Evolutionary conservation across 2,888 invertebrate species (phyloP).

Genomic region (Glyphotaelius pellucidus): DNA sequence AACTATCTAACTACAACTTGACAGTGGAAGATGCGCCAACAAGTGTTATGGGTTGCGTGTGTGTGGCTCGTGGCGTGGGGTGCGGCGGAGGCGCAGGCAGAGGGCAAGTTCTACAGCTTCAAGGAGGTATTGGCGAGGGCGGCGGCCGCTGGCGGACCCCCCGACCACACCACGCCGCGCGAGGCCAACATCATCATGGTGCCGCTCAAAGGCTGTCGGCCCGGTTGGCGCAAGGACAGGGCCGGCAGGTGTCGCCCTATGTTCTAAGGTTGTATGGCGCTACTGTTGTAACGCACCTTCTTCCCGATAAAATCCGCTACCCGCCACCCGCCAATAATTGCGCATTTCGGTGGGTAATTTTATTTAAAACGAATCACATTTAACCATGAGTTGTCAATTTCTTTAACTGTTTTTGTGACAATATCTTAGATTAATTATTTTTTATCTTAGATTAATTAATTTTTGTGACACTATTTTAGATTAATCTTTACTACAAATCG

Average conservation of each 20-base stretch:
- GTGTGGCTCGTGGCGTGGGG: constrained; percentile 10
- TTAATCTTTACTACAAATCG: too few relatives aligned
- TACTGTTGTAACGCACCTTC: constrained; percentile 6
- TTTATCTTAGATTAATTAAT: too few relatives aligned
- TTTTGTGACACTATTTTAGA: too few relatives aligned
- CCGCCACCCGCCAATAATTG: too few relatives aligned
- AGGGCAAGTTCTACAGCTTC: constrained; percentile 25
- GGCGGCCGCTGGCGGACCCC: background rate
- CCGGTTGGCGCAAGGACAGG: constrained; percentile 32
- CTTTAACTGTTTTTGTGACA: too few relatives aligned
- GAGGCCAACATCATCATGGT: constrained; percentile 61
- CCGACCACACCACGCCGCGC: background rate
- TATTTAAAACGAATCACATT: too few relatives aligned
- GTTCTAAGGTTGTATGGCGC: constrained; percentile 39
- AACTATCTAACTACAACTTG: background rate
- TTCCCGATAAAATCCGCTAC: background rate
- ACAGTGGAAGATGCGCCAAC: background rate
- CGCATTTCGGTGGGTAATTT: too few relatives aligned
- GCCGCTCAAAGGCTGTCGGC: constrained; percentile 44
- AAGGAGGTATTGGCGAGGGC: background rate
- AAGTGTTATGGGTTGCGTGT: constrained; percentile 16
- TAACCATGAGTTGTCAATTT: too few relatives aligned
- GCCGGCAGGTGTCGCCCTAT: constrained; percentile 56
- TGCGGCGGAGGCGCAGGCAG: background rate
- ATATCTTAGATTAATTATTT: too few relatives aligned